Base-by-base conservation (phyloP, 2,888 invertebrate genomes). In the Drosophila phalerata region DNA sequence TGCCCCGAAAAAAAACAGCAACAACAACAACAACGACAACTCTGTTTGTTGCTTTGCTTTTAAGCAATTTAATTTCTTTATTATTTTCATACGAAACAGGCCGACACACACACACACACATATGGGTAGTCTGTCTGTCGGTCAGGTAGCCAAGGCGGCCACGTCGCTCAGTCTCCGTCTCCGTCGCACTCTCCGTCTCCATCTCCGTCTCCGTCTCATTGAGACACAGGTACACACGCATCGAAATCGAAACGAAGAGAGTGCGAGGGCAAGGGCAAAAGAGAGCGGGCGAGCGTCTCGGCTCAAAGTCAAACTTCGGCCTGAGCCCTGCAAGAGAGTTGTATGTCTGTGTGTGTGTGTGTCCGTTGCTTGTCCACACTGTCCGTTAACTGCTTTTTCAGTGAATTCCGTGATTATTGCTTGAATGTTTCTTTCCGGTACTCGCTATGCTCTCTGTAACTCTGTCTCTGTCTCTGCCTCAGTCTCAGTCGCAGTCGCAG, bases 341-440 rank as follows among this genome's bases (percentile, higher is more conserved):
- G 34, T 53, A 57, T 55, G 11, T 43, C 73, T 78, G 65, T 55
- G 9, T 42, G 47, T 43, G 5, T 49, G 63, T 49, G n/a, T 45
- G 76, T 78, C 65, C 53, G 65, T 53, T 66, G 69, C 49, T 62
- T 37, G 78, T 69, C 69, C 58, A 40, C 30, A 15, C 67, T 75
- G 89, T 89, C 86, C 79, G 89, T 86, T 88, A 89, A 89, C 90
- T 89, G 86, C 90, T 89, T 85, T 90, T 88, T 90, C 84, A 79
- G 79, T 88, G 88, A 90, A 88, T 90, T 86, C 90, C 90, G 85
- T 90, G 90, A 88, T 90, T 88, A 90, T 88, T 90, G 90, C 87
- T 86, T 85, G 89, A 88, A 88, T 90, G 83, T 90, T 89, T 90
- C 88, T 90, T 88, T 88, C 88, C 90, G 90, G 90, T 86, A 86